A percentile compares a stretch with the other conserved stretches of the same genome.
Conservation (phyloP, 2,888 invertebrate genomes). For the Meiosimyza platycephala region DNA sequence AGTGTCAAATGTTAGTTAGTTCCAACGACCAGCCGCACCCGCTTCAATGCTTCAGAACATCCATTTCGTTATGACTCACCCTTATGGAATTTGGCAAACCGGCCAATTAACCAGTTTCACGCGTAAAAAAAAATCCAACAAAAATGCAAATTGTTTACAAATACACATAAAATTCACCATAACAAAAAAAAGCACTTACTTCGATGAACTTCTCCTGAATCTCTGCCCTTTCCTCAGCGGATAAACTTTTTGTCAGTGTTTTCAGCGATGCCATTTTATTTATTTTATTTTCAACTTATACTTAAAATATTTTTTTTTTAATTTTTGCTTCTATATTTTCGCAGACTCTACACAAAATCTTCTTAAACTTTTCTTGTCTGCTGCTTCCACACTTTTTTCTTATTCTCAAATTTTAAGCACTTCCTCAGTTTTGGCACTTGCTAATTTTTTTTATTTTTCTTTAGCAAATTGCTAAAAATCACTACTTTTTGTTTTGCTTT, state of each 20-base stretch:
- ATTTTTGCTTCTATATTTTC: not conserved
- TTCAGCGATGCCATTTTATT: conserved; percentile 60
- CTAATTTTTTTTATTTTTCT: not conserved
- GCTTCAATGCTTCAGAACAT: not conserved
- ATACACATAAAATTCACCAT: conserved; percentile 17
- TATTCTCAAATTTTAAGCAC: conserved; percentile 4
- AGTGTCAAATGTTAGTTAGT: not conserved
- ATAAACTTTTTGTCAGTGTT: conserved; percentile 65
- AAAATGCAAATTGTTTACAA: not conserved
- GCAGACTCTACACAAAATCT: not conserved
- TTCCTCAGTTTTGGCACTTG: conserved; percentile 20
- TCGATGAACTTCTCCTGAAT: conserved; percentile 81
- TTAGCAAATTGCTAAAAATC: too few species aligned
- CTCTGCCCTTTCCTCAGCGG: conserved; percentile 77
- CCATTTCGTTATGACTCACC: conserved; percentile 26
- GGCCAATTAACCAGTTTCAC: conserved; percentile 16
- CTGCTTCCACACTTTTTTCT: not conserved
- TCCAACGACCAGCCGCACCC: not conserved
- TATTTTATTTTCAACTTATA: conserved; percentile 30
- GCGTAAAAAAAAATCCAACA: not conserved
- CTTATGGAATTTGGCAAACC: not conserved
- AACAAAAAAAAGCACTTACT: conserved; percentile 69
- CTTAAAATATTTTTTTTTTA: not conserved
- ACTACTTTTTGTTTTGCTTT: too few species aligned
- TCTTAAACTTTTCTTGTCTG: not conserved